Evolutionary conservation across 2,888 invertebrate species (phyloP), one percentile per base, ranked within the genome.

Genomic region (Scrobipalpa costella): DNA sequence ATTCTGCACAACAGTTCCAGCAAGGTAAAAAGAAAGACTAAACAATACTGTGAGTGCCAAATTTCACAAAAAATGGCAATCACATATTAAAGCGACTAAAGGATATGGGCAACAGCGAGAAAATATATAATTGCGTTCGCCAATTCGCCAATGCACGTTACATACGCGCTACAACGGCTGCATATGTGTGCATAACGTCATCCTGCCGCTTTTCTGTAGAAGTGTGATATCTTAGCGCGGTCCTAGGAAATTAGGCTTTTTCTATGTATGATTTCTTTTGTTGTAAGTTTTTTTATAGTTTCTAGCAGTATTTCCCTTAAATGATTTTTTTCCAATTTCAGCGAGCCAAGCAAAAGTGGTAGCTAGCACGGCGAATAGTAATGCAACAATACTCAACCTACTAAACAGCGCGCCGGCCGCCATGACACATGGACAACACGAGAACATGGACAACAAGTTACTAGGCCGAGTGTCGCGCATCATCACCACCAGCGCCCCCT

Each of bases 1-100:
- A 96, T 80, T 95, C 95, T 8, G 95, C 95, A 50, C 95, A 96
- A 81, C 95, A 96, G 79, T 96, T 95, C 81, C 95, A 95, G 80
- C 95, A 95, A 87, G 92, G 92, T 92, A 73, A 71, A 68, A 7
- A 13, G 64, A 8, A 40, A 59, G 63, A 17, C 44, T 38, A 52
- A 13, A n/a, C n/a, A n/a, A 59, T 27, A 27, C 27, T 5, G 27
- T 2, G 27, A n/a, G n/a, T n/a, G n/a, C n/a, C n/a, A n/a, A n/a
- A n/a, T n/a, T 52, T 17, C 34, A 15, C n/a, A 59, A 40, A 38
- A 38, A 7, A 38, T 7, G 3, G 38, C 38, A 2, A 11, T 1
- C 7, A 38, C 1, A 11, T 11, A 1, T 2, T 38, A 2, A 38
- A 38, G 38, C 9, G 3, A 7, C 38, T 7, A 2, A 38, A 11